Conservation (phyloP, 2,888 invertebrate genomes). For the Eremobia ochroleuca region DNA sequence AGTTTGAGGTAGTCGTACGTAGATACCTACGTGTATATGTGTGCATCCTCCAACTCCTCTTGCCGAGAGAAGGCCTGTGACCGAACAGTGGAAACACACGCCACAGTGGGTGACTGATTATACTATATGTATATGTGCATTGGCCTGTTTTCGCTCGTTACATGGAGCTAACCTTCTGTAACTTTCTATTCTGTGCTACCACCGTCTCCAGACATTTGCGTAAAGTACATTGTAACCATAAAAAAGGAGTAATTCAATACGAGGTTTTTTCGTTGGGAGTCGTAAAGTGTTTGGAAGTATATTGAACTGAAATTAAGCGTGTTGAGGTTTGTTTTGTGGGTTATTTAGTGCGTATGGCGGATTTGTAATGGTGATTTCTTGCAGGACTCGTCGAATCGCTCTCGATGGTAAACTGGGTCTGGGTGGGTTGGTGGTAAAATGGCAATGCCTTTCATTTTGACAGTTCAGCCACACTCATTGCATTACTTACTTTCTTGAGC, state of each 20-base stretch:
- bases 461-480: too few relatives aligned
- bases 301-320: conserved; percentile 58
- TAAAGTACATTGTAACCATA: conserved; percentile 74
- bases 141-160: background rate
- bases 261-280: conserved; percentile 45
- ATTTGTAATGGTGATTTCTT: background rate
- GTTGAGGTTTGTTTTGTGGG: conserved; percentile 43
- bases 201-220: conserved; percentile 65
- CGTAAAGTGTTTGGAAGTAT: conserved; percentile 56
- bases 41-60: background rate
- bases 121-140: too few relatives aligned
- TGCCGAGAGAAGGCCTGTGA: too few relatives aligned
- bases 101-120: too few relatives aligned
- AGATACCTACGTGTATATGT: background rate
- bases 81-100: background rate
- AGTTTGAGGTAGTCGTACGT: background rate
- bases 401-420: background rate
- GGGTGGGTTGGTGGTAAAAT: too few relatives aligned
- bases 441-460: background rate
- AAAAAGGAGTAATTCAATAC: conserved; percentile 70
- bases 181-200: background rate
- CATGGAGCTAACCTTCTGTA: background rate
- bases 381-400: background rate
- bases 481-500: too few relatives aligned
- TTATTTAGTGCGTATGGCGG: conserved; percentile 21